Conservation (phyloP, 2,113 vertebrate genomes). For the Gopherus flavomarginatus region DNA sequence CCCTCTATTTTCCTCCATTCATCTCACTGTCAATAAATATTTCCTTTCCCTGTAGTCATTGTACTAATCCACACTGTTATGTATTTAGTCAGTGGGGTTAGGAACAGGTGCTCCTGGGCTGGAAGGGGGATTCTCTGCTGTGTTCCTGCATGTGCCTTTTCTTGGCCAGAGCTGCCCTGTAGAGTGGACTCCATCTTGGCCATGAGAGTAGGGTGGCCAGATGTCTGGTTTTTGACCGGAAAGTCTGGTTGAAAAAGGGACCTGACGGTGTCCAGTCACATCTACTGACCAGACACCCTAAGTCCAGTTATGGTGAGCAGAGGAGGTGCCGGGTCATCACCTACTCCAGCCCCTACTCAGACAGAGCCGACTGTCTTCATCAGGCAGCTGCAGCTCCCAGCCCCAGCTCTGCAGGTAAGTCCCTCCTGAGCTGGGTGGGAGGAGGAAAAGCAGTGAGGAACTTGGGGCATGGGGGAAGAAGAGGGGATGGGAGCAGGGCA, state of each 20-base stretch:
- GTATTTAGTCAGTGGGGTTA: neutral
- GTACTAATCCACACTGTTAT: neutral
- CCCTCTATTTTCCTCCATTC: neutral
- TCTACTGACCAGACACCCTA: too few species aligned
- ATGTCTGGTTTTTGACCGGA: too few species aligned
- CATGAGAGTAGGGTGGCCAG: neutral
- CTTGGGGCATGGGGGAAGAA: too few species aligned
- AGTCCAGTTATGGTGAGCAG: too few species aligned
- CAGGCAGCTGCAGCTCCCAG: too few species aligned
- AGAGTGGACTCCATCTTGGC: neutral
- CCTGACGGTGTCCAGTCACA: too few species aligned
- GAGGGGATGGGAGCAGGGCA: too few species aligned
- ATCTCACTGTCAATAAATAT: neutral
- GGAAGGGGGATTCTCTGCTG: neutral
- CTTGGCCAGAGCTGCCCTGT: neutral
- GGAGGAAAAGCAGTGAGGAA: too few species aligned
- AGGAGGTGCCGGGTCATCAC: neutral
- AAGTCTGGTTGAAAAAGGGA: too few species aligned
- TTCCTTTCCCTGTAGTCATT: neutral
- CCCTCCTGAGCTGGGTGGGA: too few species aligned
- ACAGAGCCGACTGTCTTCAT: too few species aligned
- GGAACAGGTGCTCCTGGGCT: neutral
- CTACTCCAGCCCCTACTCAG: neutral
- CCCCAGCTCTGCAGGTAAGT: too few species aligned
- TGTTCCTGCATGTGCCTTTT: neutral